These are phyloP conservation scores for Acanthurus lineatus DNA, from an alignment of 2,797 vertebrate species.

Conservation along the genomic window DNA sequence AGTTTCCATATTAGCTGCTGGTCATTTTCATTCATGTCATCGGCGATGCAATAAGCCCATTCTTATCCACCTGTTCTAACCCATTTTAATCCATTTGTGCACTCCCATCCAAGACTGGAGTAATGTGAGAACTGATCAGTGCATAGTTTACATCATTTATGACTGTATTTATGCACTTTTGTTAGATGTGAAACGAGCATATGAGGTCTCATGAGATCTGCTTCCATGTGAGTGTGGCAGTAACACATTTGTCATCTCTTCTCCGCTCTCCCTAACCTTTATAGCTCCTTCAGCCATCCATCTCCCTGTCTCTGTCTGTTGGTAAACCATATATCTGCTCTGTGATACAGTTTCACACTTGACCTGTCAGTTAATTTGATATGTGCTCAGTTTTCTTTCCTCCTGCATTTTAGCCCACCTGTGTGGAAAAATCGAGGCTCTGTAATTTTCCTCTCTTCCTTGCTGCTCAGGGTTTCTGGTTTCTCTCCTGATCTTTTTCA, in stretches of 20 bases:
- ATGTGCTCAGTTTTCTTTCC: conserved; percentile 1
- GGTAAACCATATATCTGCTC: conserved; percentile 17
- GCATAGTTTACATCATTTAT: neutral
- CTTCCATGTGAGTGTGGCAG: neutral
- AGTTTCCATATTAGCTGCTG: conserved; percentile 5
- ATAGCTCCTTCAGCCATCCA: neutral
- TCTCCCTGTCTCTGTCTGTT: conserved; percentile 9
- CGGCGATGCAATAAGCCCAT: conserved; percentile 2
- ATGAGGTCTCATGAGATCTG: conserved; percentile 7
- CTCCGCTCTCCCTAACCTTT: neutral
- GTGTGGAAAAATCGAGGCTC: neutral
- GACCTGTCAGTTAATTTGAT: conserved; percentile 3
- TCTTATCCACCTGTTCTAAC: neutral
- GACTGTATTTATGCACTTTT: conserved; percentile 12
- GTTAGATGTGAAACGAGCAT: conserved; percentile 5
- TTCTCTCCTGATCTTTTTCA: neutral
- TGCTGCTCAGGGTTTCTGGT: conserved; percentile 7
- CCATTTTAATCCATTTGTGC: neutral
- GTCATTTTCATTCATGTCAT: conserved; percentile 6
- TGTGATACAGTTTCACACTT: neutral
- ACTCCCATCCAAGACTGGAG: neutral
- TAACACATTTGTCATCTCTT: neutral
- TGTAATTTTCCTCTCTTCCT: conserved; percentile 6
- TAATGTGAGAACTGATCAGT: neutral
- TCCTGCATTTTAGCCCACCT: conserved; percentile 22